Base-by-base conservation (phyloP, 2,113 vertebrate genomes). In the Petrocephalus zakoni region DNA sequence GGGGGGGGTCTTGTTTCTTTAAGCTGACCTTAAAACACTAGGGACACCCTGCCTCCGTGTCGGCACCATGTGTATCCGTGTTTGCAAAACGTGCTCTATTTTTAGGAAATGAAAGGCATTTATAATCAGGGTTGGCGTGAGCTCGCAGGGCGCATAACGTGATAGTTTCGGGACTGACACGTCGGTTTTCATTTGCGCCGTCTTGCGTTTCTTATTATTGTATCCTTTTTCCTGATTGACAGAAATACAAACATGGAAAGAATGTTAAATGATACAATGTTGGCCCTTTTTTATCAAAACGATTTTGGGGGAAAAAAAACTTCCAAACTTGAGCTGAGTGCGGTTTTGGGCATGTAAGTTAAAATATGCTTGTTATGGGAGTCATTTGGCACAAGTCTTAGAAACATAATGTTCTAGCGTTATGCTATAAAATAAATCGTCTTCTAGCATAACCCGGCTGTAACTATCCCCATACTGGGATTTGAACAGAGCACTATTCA, bases 211-310 rank as follows among this genome's bases (percentile, higher is more conserved):
- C 56, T 64, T 58, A 34, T 61, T 87, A 64, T 47, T 87, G 55
- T 87, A 87, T 87, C 56, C 22, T 46, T 87, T 46, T 47, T 17
- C 85, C 25, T 7, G 42, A 61, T 37, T 46, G 86, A 58, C 86
- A 64, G 86, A 87, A 46, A 47, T 87, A 87, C 55, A 61, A 87
- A 87, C 56, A 87, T 37, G 37, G 29, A 86, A 86, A 34, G 17
- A 56, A 86, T 86, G 52, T 86, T 56, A 85, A 17, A 85, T 85
- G 5, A 52, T 85, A 52, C 82, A 85, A 52, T 25, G 82, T 85
- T 51, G 5, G 82, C 52, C 52, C 34, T 86, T 29, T 86, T 86
- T 25, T 55, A 55, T 86, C 52, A 37, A 1, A 86, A 49, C 52
- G 34, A 78, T 86, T 52, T 64, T 29, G 25, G 25, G 9, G 21